A percentile compares a stretch with the other conserved stretches of the same genome.
phyloP scores from a whole-genome alignment of 1,140 invertebrate species.

The Bombus sylvicola region DNA sequence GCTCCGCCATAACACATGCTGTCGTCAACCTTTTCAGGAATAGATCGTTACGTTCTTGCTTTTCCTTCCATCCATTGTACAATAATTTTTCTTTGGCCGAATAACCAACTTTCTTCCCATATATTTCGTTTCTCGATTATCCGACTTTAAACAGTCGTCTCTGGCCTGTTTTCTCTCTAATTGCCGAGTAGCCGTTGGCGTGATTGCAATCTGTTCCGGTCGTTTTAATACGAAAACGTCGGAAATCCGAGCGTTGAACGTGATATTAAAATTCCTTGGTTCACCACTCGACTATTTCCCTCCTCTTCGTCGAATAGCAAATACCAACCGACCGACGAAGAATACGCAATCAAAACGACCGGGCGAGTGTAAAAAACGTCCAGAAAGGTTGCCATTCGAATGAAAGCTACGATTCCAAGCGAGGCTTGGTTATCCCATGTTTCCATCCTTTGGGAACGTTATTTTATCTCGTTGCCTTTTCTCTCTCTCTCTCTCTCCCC shows the following conservation, averaged over 20 bases:
- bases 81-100: not conserved
- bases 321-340: not conserved
- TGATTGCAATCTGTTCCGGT: not conserved
- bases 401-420: not conserved
- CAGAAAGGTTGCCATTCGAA: not conserved
- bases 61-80: not conserved
- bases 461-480: not conserved
- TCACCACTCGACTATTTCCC: not conserved
- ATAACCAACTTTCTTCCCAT: not conserved
- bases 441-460: not conserved
- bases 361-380: not conserved
- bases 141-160: not conserved
- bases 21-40: not conserved
- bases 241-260: not conserved
- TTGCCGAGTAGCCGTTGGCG: not conserved
- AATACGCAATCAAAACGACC: not conserved
- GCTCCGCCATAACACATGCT: not conserved
- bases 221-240: slow-evolving; percentile 10
- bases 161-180: not conserved
- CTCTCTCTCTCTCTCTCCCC: rapidly evolving
- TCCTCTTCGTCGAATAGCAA: not conserved
- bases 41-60: not conserved
- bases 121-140: not conserved
- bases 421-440: not conserved
- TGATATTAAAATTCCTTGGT: slow-evolving; percentile 19